These are phyloP conservation scores for Pantherophis guttatus DNA, from an alignment of 2,113 vertebrate species.

Conservation along the genomic window DNA sequence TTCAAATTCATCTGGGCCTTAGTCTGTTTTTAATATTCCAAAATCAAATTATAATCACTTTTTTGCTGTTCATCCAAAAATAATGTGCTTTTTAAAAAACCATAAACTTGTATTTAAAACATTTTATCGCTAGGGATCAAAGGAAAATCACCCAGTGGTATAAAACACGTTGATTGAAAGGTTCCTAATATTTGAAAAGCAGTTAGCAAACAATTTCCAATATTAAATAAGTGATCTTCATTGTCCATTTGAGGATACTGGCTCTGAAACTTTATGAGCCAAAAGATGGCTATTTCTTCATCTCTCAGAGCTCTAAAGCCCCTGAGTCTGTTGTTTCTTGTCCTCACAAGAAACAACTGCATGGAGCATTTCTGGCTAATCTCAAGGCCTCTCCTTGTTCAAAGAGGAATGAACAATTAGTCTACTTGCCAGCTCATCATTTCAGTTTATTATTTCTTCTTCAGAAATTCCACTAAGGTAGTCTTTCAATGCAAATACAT, in stretches of 20 bases:
- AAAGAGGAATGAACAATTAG: background rate
- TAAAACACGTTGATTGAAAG: background rate
- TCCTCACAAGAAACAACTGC: background rate
- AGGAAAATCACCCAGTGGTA: too few species aligned
- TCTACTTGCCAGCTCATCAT: background rate
- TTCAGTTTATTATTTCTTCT: background rate
- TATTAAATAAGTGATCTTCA: background rate
- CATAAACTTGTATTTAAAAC: background rate
- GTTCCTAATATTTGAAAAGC: background rate
- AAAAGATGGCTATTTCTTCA: background rate
- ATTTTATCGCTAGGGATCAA: background rate
- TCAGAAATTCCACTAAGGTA: background rate
- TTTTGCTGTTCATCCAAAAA: background rate
- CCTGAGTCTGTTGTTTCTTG: background rate
- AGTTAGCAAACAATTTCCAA: background rate
- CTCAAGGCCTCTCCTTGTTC: background rate
- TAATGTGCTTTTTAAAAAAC: background rate
- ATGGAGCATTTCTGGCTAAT: background rate
- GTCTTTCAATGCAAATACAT: accelerated
- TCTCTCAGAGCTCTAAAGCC: background rate
- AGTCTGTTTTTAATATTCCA: too few species aligned
- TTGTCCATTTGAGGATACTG: background rate
- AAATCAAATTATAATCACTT: background rate
- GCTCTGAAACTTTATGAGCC: background rate
- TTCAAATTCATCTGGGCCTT: too few species aligned